Conservation (phyloP, 2,888 invertebrate genomes). For the Drosophila ochracea region DNA sequence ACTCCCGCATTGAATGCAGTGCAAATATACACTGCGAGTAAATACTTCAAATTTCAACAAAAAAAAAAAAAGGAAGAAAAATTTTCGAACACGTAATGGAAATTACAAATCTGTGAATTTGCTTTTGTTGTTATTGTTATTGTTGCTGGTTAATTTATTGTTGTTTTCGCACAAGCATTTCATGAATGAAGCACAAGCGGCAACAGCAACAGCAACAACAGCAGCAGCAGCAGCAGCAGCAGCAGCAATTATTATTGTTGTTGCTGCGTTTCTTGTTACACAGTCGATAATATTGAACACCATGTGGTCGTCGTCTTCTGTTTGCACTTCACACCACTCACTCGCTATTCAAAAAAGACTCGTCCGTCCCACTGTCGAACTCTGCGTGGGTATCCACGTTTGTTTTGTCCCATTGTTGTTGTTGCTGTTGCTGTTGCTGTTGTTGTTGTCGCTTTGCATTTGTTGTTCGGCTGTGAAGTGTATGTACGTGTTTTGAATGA, state of each 20-base stretch:
- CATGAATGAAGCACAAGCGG: conserved; percentile 61
- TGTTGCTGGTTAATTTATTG: conserved; percentile 43
- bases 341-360: conserved; percentile 21
- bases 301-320: conserved; percentile 38
- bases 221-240: conserved; percentile 25
- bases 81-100: conserved; percentile 49
- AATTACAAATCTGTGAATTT: conserved; percentile 50
- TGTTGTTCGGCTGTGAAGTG: conserved; percentile 54
- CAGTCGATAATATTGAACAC: conserved; percentile 68
- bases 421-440: background rate
- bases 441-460: conserved; percentile 59
- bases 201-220: conserved; percentile 15
- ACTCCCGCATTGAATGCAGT: conserved; percentile 43
- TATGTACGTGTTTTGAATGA: conserved; percentile 73
- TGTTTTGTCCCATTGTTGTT: conserved; percentile 41
- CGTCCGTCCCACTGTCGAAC: conserved; percentile 12
- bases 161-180: conserved; percentile 60
- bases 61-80: background rate
- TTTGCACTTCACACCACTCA: conserved; percentile 64
- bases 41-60: conserved; percentile 12
- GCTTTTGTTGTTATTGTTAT: conserved; percentile 22
- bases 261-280: conserved; percentile 39
- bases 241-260: conserved; percentile 26
- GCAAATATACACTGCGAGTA: conserved; percentile 32
- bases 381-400: conserved; percentile 45